Evolutionary conservation across 2,113 vertebrate genomes (phyloP).

Genomic region (Parus major): DNA sequence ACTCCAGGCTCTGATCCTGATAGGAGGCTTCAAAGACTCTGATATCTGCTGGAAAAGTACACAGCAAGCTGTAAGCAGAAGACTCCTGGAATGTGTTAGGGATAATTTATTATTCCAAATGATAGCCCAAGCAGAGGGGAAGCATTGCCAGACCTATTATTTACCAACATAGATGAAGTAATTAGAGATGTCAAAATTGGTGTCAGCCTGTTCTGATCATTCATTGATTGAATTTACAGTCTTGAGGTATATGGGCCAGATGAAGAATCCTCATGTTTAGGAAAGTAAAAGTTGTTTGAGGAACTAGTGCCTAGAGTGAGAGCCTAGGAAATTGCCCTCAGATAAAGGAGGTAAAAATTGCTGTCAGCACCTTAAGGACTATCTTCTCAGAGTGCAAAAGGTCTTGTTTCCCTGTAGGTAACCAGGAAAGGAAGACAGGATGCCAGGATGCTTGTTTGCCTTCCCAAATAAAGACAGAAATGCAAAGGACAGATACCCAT

Average conservation of each 20-base stretch:
- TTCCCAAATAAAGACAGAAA: neutral
- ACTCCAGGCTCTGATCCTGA: neutral
- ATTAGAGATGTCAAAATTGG: neutral
- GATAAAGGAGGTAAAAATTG: neutral
- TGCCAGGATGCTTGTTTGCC: neutral
- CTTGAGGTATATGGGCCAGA: neutral
- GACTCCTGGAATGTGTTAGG: neutral
- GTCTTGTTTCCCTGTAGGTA: neutral
- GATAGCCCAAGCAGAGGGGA: neutral
- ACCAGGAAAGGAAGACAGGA: neutral
- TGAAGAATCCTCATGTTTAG: neutral
- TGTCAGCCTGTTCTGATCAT: neutral
- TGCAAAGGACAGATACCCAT: neutral
- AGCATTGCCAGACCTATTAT: neutral
- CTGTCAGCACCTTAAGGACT: neutral
- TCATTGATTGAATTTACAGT: neutral
- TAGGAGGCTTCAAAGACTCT: neutral
- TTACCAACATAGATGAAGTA: neutral
- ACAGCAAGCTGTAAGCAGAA: neutral
- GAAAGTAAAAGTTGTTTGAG: neutral
- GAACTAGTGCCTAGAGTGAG: neutral
- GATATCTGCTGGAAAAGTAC: neutral
- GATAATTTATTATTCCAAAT: neutral
- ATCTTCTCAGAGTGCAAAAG: neutral
- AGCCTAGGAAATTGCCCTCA: neutral